These are phyloP conservation scores for Dipodomys stephensi DNA, from an alignment of 2,113 vertebrate genomes.

Conservation along the genomic window DNA sequence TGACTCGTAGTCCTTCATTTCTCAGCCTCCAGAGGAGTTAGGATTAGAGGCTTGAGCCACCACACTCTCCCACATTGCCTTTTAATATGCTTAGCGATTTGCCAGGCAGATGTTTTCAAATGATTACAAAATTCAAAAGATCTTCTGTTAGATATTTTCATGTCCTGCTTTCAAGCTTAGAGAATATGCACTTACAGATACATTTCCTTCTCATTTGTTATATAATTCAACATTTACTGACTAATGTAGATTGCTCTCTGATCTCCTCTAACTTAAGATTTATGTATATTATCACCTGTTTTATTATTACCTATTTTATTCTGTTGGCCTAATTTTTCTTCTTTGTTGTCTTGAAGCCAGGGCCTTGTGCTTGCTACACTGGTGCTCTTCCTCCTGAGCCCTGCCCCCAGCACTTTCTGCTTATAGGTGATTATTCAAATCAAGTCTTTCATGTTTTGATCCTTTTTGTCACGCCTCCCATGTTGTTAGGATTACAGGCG, in stretches of 20 bases:
- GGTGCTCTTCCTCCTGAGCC: too few relatives aligned
- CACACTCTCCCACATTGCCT: background rate
- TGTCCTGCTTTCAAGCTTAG: background rate
- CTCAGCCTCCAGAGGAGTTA: too few relatives aligned
- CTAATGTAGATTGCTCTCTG: background rate
- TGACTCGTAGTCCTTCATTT: too few relatives aligned
- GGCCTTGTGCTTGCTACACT: too few relatives aligned
- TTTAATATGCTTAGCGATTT: conserved; percentile 14
- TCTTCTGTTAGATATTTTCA: background rate
- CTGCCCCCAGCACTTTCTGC: too few relatives aligned
- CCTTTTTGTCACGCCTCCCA: too few relatives aligned
- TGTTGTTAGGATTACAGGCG: too few relatives aligned
- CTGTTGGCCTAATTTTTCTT: background rate
- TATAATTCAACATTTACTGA: background rate
- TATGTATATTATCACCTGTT: background rate
- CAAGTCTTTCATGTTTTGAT: too few relatives aligned
- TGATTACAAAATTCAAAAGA: background rate
- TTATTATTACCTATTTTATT: background rate
- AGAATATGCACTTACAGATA: background rate
- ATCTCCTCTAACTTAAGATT: background rate
- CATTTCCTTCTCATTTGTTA: background rate
- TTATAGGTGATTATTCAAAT: too few relatives aligned
- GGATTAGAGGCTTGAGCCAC: too few relatives aligned
- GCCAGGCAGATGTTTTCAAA: background rate
- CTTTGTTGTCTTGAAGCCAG: too few relatives aligned